A percentile compares a stretch with the other conserved stretches of the same genome.
Conservation (phyloP, 2,797 vertebrate genomes). For the Crenuchus spilurus region DNA sequence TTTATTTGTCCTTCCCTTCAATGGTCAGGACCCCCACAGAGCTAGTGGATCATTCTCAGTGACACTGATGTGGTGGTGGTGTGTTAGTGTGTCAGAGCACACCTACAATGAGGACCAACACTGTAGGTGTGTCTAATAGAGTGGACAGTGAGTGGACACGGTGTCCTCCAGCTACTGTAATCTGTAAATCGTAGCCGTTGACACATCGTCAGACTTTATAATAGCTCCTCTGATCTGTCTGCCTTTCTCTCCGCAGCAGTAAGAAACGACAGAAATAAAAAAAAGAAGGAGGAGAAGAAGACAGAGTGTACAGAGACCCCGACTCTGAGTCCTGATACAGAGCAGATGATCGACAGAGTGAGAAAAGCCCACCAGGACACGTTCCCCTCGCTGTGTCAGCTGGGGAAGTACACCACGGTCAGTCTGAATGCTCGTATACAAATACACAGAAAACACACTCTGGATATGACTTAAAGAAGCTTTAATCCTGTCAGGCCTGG, state of each 20-base stretch:
- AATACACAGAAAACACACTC: no score
- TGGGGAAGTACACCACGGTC: slow-evolving; percentile 99
- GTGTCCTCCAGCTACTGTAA: no score
- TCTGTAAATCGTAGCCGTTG: no score
- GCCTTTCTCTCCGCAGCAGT: slow-evolving; percentile 78
- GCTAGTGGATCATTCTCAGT: no score
- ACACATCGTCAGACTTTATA: background rate
- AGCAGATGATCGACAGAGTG: slow-evolving; percentile 95
- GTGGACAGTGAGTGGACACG: background rate
- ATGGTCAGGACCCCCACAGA: no score
- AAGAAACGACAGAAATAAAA: slow-evolving; percentile 97
- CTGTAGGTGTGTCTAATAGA: no score
- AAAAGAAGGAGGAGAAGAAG: slow-evolving; percentile 96
- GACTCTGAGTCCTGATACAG: slow-evolving; percentile 90
- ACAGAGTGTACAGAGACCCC: slow-evolving; percentile 92
- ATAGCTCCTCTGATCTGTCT: background rate
- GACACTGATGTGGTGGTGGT: background rate
- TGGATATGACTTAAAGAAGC: no score
- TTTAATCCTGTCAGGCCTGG: no score
- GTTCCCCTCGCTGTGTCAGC: slow-evolving; percentile 96
- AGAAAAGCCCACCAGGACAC: slow-evolving; percentile 97
- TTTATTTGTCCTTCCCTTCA: no score
- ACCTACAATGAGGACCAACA: no score
- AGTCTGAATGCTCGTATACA: slow-evolving; percentile 4
- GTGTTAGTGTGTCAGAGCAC: background rate